A percentile compares a stretch with the other conserved stretches of the same genome.
Evolutionary conservation across 2,888 invertebrate species (phyloP).

Genomic region (Nezara viridula): DNA sequence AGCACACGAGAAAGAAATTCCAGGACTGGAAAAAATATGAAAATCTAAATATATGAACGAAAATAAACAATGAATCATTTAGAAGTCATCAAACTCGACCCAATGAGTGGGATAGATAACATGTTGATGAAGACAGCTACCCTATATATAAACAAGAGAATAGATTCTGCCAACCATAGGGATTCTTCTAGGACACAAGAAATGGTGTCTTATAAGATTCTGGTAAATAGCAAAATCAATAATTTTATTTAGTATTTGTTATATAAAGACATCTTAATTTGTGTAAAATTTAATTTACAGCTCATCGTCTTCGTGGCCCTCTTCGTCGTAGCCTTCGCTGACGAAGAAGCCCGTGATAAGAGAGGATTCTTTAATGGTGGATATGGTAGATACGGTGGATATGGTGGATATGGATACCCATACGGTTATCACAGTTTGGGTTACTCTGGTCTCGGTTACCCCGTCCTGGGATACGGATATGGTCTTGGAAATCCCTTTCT

Average conservation of each 20-base stretch:
- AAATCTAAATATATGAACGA: too few species aligned
- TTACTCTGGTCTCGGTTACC: background rate
- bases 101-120: background rate
- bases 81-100: background rate
- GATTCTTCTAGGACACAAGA: background rate
- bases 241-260: background rate
- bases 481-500: too few species aligned
- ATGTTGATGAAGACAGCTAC: background rate
- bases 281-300: background rate
- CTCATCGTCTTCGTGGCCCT: background rate
- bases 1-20: too few species aligned
- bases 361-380: background rate
- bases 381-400: background rate
- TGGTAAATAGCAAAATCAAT: background rate
- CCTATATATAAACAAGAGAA: background rate
- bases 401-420: background rate
- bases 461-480: too few species aligned
- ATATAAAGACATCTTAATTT: too few species aligned
- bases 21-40: too few species aligned
- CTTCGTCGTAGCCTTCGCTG: background rate
- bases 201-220: background rate
- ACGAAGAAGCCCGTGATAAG: slow-evolving; percentile 20
- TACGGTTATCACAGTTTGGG: background rate
- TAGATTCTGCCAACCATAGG: background rate
- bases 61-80: background rate